A percentile compares a stretch with the other conserved stretches of the same genome.
Conservation (phyloP, 2,113 vertebrate species). For the Pseudorasbora parva region DNA sequence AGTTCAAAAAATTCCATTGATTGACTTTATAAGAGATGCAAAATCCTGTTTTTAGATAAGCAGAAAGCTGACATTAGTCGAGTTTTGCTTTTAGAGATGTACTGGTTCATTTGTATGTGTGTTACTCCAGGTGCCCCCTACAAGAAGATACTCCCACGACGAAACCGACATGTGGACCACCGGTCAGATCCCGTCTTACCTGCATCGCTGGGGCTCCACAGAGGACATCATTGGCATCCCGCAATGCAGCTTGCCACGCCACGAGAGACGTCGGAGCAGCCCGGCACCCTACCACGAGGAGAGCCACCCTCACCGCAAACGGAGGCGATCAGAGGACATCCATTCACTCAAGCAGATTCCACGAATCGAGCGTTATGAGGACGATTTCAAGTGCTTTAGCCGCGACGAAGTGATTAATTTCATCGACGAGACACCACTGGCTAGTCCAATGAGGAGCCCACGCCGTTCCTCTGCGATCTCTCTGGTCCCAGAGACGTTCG, state of each 20-base stretch:
- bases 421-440: constrained; percentile 80
- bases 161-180: constrained; percentile 89
- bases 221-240: constrained; percentile 82
- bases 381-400: constrained; percentile 79
- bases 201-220: constrained; percentile 85
- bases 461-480: constrained; percentile 78
- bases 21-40: background rate
- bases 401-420: constrained; percentile 84
- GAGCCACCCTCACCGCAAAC: constrained; percentile 76
- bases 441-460: constrained; percentile 78
- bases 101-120: constrained; percentile 1
- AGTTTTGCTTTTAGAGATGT: background rate
- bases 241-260: constrained; percentile 78
- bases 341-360: constrained; percentile 76
- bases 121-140: constrained; percentile 85
- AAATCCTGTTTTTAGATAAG: constrained; percentile 4
- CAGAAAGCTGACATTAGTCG: background rate
- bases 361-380: constrained; percentile 69
- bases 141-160: constrained; percentile 91
- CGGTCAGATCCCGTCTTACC: constrained; percentile 82
- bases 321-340: constrained; percentile 83
- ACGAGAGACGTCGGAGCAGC: constrained; percentile 79
- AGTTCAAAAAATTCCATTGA: background rate
- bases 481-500: constrained; percentile 75
- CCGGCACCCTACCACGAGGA: constrained; percentile 81